phyloP scores from a whole-genome alignment of 2,113 vertebrate species.

The Petroica traversi region DNA sequence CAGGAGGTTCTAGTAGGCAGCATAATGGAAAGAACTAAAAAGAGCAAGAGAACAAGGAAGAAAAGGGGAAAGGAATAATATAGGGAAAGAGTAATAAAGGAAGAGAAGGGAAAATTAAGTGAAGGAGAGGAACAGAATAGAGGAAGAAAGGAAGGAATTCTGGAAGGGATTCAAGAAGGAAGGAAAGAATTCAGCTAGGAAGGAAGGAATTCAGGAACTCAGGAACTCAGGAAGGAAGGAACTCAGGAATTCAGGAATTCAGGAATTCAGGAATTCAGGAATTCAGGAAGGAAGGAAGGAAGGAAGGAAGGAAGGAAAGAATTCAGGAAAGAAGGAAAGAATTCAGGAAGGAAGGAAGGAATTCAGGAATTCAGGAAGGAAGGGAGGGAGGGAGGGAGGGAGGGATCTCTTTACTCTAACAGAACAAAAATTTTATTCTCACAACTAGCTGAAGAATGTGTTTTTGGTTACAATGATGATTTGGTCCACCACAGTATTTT shows the following conservation, averaged over 20 bases:
- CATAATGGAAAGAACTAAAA: not conserved
- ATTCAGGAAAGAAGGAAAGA: not conserved
- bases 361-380: too few species aligned
- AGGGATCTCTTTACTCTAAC: not conserved
- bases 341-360: accelerated
- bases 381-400: not conserved
- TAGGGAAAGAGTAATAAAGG: too few species aligned
- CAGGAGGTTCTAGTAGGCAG: not conserved
- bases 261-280: too few species aligned
- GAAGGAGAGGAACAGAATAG: accelerated
- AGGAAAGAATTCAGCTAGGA: too few species aligned
- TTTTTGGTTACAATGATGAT: constrained; percentile 34
- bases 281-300: too few species aligned
- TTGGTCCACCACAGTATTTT: constrained; percentile 23
- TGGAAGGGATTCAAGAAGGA: too few species aligned
- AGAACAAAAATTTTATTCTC: not conserved
- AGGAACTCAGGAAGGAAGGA: too few species aligned
- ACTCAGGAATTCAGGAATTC: too few species aligned
- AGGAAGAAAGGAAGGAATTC: too few species aligned
- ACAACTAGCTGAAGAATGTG: constrained; percentile 32
- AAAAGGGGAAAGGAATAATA: not conserved
- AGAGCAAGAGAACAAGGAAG: accelerated
- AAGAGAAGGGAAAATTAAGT: accelerated
- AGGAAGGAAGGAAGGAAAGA: accelerated
- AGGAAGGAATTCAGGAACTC: too few species aligned